phyloP scores from a whole-genome alignment of 2,113 vertebrate species.

The Eretmochelys imbricata region DNA sequence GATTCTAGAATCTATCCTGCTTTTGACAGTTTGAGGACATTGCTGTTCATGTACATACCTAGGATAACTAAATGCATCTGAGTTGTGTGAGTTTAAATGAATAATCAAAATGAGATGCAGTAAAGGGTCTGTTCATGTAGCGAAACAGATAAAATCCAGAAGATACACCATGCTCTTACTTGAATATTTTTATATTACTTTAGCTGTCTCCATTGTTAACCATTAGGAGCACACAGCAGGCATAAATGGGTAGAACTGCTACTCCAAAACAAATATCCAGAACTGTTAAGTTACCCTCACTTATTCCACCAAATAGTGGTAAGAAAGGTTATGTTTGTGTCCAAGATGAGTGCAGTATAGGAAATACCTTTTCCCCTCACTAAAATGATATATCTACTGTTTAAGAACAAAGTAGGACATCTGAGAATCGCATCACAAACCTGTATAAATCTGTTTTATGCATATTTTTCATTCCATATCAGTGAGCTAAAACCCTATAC shows the following conservation, averaged over 20 bases:
- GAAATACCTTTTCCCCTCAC: background rate
- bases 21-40: background rate
- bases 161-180: accelerated
- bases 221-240: background rate
- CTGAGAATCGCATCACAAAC: background rate
- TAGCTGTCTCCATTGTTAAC: background rate
- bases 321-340: background rate
- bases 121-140: background rate
- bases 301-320: background rate
- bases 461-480: background rate
- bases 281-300: background rate
- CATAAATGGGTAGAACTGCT: background rate
- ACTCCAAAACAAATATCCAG: accelerated
- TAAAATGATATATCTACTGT: background rate
- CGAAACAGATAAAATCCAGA: background rate
- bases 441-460: background rate
- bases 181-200: background rate
- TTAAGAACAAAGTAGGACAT: background rate
- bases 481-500: background rate
- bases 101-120: accelerated
- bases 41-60: background rate
- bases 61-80: background rate
- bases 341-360: accelerated
- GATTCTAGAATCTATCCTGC: background rate
- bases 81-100: background rate